Conservation (phyloP, 1,140 invertebrate species). For the Drosophila yakuba region DNA sequence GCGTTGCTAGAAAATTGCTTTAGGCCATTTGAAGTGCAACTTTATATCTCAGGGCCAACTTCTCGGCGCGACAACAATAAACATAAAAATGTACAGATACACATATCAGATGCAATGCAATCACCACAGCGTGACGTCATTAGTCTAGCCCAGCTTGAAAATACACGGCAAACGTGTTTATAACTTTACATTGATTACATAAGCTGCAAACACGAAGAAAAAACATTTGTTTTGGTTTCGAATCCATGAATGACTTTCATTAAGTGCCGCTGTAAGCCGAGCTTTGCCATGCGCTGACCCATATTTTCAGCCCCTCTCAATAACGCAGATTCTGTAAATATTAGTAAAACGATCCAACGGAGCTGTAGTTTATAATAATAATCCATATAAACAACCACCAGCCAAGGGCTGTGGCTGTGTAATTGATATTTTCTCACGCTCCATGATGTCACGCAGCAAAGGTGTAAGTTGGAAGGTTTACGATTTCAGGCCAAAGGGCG, state of each 20-base stretch:
- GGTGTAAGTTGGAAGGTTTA: slow-evolving; percentile 38
- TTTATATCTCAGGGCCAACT: slow-evolving; percentile 64
- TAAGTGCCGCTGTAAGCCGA: slow-evolving; percentile 59
- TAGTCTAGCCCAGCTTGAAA: slow-evolving; percentile 37
- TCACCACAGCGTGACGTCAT: slow-evolving; percentile 74
- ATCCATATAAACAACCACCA: slow-evolving; percentile 42
- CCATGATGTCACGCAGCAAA: slow-evolving; percentile 63
- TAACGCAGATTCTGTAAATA: slow-evolving; percentile 20
- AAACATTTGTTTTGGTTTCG: slow-evolving; percentile 63
- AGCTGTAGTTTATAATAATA: slow-evolving; percentile 19
- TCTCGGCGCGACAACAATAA: slow-evolving; percentile 40
- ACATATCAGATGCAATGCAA: slow-evolving; percentile 50
- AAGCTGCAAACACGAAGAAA: slow-evolving; percentile 36
- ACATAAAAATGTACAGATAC: slow-evolving; percentile 24
- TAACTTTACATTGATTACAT: slow-evolving; percentile 50
- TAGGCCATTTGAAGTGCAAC: slow-evolving; percentile 49
- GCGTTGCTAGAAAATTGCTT: slow-evolving; percentile 30
- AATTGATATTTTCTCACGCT: slow-evolving; percentile 72
- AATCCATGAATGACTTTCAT: slow-evolving; percentile 77
- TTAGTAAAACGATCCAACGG: slow-evolving; percentile 42
- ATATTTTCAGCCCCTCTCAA: slow-evolving; percentile 42
- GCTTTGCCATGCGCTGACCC: slow-evolving; percentile 67
- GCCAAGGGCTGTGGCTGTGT: slow-evolving; percentile 35
- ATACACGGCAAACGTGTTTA: slow-evolving; percentile 57
- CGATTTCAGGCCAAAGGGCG: slow-evolving; percentile 15